A percentile compares a stretch with the other conserved stretches of the same genome.
phyloP scores from a whole-genome alignment of 2,113 vertebrate species.

The Lampris incognitus region DNA sequence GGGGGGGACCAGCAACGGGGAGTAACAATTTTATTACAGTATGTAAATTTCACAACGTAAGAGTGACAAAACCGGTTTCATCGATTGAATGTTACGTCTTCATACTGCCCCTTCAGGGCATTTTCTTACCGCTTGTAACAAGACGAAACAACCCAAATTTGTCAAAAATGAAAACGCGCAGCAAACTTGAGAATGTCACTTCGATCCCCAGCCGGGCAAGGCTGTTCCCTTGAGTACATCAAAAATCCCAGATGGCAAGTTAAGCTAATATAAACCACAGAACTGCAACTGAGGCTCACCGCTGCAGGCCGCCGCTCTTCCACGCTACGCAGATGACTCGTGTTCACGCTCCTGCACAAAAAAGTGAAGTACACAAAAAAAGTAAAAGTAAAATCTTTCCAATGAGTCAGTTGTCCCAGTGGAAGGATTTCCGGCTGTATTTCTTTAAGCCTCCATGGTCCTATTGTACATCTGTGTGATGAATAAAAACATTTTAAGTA shows the following conservation, averaged over 20 bases:
- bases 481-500: background rate
- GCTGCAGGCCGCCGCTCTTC: background rate
- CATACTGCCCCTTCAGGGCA: background rate
- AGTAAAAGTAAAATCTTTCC: background rate
- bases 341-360: conserved; percentile 3
- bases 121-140: conserved; percentile 42
- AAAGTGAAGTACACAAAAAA: background rate
- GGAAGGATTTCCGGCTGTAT: background rate
- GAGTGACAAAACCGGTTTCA: conserved; percentile 49
- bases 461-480: conserved; percentile 26
- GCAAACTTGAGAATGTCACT: background rate
- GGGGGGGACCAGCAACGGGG: conserved; percentile 1
- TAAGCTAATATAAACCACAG: conserved; percentile 4
- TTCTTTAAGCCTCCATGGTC: conserved; percentile 32
- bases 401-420: background rate
- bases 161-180: conserved; percentile 37
- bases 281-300: background rate
- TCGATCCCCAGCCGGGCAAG: background rate
- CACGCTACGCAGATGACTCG: background rate
- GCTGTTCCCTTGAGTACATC: background rate
- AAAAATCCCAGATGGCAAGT: background rate
- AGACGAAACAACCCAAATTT: conserved; percentile 27
- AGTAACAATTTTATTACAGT: conserved; percentile 69
- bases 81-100: conserved; percentile 49
- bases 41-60: conserved; percentile 56